These are phyloP conservation scores for Meganola albula DNA, from an alignment of 2,888 invertebrate species.

Conservation along the genomic window DNA sequence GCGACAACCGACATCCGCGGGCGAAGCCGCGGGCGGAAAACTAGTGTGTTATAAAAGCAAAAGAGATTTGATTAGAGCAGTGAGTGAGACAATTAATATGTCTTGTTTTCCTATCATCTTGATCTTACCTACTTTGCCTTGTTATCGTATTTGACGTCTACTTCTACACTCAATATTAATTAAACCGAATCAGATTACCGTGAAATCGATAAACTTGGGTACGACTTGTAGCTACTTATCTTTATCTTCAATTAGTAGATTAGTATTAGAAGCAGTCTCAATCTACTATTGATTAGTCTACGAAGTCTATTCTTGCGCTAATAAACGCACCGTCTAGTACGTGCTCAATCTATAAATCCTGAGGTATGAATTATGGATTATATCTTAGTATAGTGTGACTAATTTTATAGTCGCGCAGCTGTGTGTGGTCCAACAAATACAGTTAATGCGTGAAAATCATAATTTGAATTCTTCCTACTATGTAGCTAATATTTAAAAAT, in stretches of 20 bases:
- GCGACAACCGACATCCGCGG: too few relatives aligned
- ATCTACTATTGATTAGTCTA: slow-evolving; percentile 17
- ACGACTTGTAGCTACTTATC: slow-evolving; percentile 20
- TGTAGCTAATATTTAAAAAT: too few relatives aligned
- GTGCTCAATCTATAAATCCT: slow-evolving; percentile 42
- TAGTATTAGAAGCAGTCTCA: slow-evolving; percentile 19
- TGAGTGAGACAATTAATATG: too few relatives aligned
- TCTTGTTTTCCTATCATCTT: too few relatives aligned
- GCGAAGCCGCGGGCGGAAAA: too few relatives aligned
- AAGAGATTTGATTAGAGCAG: too few relatives aligned
- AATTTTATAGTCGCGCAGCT: slow-evolving; percentile 16
- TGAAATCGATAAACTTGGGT: slow-evolving; percentile 21
- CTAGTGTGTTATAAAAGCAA: too few relatives aligned
- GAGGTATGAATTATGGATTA: slow-evolving; percentile 28
- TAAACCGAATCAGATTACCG: slow-evolving; percentile 16
- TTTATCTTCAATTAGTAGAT: slow-evolving; percentile 28
- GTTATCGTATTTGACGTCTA: slow-evolving; percentile 5
- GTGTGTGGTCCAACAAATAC: too few relatives aligned
- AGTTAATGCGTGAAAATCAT: too few relatives aligned
- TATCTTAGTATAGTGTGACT: slow-evolving; percentile 23
- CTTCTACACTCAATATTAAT: slow-evolving; percentile 14
- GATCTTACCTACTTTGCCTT: too few relatives aligned
- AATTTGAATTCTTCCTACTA: too few relatives aligned
- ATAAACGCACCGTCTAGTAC: slow-evolving; percentile 35
- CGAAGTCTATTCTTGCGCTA: slow-evolving; percentile 27